Conservation (phyloP, 2,113 vertebrate genomes). For the Procavia capensis region DNA sequence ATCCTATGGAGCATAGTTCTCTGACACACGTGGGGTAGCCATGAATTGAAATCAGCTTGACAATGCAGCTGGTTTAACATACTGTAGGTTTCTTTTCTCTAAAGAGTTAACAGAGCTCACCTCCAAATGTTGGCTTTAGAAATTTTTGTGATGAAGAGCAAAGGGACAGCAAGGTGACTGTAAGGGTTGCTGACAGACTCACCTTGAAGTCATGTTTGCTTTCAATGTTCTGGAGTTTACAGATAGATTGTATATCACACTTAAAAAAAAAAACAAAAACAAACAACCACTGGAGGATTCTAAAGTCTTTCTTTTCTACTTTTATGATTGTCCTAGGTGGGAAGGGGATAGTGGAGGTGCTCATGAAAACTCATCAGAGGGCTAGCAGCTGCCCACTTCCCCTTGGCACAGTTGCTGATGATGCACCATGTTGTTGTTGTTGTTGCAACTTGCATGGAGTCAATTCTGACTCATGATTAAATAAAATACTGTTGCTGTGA, state of each 20-base stretch:
- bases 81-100: background rate
- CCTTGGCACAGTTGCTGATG: background rate
- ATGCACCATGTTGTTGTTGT: background rate
- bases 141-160: background rate
- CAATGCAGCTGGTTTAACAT: background rate
- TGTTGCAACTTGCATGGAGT: background rate
- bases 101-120: background rate
- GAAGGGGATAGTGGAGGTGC: background rate
- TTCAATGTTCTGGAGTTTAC: background rate
- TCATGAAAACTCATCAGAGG: background rate
- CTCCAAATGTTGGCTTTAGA: background rate
- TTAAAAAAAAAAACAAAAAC: background rate
- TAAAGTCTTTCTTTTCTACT: background rate
- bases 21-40: too few species aligned
- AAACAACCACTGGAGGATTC: background rate
- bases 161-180: background rate
- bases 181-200: background rate
- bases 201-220: background rate
- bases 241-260: background rate
- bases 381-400: too few species aligned
- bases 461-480: background rate
- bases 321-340: background rate
- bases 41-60: too few species aligned
- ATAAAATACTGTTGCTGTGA: too few species aligned
- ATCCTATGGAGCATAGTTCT: too few species aligned